Conservation (phyloP, 2,113 vertebrate genomes). For the Hyperopisus bebe region DNA sequence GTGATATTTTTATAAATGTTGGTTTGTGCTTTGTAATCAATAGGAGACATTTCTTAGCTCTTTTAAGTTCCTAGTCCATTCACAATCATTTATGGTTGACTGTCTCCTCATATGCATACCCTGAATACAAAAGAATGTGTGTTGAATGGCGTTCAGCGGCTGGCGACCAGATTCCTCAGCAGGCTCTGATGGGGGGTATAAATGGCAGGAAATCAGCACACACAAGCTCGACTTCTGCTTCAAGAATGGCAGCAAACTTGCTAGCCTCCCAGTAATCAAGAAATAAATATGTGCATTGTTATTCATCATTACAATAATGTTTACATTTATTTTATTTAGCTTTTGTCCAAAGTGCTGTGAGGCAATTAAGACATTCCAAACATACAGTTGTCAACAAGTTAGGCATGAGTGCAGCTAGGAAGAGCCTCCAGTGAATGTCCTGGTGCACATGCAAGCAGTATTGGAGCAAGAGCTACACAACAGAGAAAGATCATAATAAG, state of each 20-base stretch:
- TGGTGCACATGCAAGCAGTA: not conserved
- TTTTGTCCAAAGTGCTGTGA: not conserved
- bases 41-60: not conserved
- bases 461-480: not conserved
- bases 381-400: not conserved
- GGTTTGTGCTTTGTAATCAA: not conserved
- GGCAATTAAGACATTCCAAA: not conserved
- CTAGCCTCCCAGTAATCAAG: not conserved
- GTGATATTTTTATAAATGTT: not conserved
- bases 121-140: not conserved
- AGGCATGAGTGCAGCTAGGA: not conserved
- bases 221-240: not conserved
- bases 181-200: not conserved
- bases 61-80: not conserved
- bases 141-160: not conserved
- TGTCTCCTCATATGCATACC: not conserved
- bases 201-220: not conserved
- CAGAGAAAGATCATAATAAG: not conserved
- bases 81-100: not conserved
- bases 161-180: not conserved
- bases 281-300: not conserved
- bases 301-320: not conserved
- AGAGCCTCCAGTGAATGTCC: not conserved
- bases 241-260: not conserved
- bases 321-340: not conserved